Evolutionary conservation across 2,888 invertebrate genomes (phyloP), one percentile per base, ranked within the genome.

Genomic region (Tipula confusa): DNA sequence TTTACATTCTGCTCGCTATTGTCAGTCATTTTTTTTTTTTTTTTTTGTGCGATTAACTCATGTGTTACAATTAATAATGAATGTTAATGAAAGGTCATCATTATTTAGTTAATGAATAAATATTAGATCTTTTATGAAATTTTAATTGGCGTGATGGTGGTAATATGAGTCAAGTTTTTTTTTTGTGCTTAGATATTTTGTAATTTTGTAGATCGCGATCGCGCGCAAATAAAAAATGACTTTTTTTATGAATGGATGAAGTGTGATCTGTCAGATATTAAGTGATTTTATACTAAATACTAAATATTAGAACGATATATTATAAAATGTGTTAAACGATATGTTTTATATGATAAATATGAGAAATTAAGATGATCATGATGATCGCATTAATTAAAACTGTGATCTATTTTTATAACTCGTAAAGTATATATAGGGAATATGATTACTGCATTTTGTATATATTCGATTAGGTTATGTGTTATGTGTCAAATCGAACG

Each of bases 51-150:
- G 31, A 18, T 33, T 33, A 33, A 33, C 33, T 29, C 15, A 33
- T 82, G 33, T 33, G 33, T 82, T 18, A 18, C 33, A 82, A 33
- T 33, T 82, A 82, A 82, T 82, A 82, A 82, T 82, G 33, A 82
- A 82, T 82, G 82, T 33, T 82, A 33, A 82, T 82, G 82, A 29
- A 33, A 82, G 29, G 31, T 31, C 18, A 29, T 33, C 15, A 82
- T 82, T 82, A 82, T 31, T 82, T 64, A 18, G 64, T 24, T 64
- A 64, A 64, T 64, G 64, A 64, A 64, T 24, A 24, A 9, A 24
- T 64, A 24, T 64, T 64, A 9, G 2, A 24, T 64, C 18, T 48
- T 64, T 64, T 64, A 24, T 64, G 24, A 64, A 18, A 64, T 64
- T 64, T 64, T 64, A 64, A 64, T 64, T 64, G 24, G 64, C 24